Evolutionary conservation across 2,888 invertebrate genomes (phyloP).

Genomic region (Acronicta aceris): DNA sequence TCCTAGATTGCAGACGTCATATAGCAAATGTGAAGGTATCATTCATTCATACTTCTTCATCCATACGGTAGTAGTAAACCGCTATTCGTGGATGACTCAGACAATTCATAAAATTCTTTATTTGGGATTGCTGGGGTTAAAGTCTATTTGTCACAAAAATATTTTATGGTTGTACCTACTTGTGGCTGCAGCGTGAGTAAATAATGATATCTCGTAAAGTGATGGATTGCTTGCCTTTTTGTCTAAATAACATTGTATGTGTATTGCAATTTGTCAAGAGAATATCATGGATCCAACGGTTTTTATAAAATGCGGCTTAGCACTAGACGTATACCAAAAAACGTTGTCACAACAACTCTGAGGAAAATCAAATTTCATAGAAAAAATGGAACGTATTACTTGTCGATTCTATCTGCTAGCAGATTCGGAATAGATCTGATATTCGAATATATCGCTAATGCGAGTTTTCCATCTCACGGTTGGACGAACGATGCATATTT

Average conservation of each 20-base stretch:
- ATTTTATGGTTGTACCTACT: conserved; percentile 35
- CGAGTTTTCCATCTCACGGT: conserved; percentile 85
- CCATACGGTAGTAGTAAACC: conserved; percentile 47
- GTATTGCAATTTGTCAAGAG: conserved; percentile 9
- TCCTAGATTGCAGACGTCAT: conserved; percentile 49
- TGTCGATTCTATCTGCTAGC: conserved; percentile 69
- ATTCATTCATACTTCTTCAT: conserved; percentile 54
- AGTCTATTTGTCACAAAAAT: conserved; percentile 46
- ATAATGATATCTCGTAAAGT: conserved; percentile 44
- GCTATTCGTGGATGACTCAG: conserved; percentile 40
- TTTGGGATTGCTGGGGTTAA: conserved; percentile 36
- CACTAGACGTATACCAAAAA: conserved; percentile 29
- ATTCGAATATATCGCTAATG: conserved; percentile 76
- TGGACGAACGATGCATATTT: conserved; percentile 85
- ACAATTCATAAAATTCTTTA: conserved; percentile 53
- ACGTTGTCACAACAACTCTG: conserved; percentile 56
- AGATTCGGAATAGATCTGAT: conserved; percentile 72
- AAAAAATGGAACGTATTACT: conserved; percentile 66
- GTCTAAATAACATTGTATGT: conserved; percentile 18
- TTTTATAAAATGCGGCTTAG: conserved; percentile 38
- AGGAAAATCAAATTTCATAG: conserved; percentile 63
- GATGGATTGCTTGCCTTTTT: conserved; percentile 17
- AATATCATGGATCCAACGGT: conserved; percentile 18
- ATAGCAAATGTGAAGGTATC: conserved; percentile 47
- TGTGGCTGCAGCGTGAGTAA: conserved; percentile 36